These are phyloP conservation scores for Drosophila greeni DNA, from an alignment of 2,888 invertebrate genomes.

Conservation along the genomic window DNA sequence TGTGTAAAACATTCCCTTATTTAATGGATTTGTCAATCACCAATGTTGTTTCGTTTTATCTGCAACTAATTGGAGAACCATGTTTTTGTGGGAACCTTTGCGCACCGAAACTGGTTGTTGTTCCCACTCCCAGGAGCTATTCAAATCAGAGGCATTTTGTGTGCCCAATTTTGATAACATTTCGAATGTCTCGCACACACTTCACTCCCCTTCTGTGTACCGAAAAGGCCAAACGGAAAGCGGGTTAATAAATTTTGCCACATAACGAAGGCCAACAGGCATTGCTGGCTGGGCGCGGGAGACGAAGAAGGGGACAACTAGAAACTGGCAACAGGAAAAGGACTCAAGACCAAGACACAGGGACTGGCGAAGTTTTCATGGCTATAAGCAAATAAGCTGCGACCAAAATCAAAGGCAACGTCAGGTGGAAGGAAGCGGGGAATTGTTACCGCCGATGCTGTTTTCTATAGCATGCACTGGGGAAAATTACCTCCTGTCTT, in stretches of 20 bases:
- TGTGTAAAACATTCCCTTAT: constrained; percentile 20
- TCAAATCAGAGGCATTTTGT: constrained; percentile 64
- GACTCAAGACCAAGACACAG: constrained; percentile 25
- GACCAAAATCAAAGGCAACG: constrained; percentile 66
- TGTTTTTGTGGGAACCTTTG: constrained; percentile 20
- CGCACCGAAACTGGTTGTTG: constrained; percentile 57
- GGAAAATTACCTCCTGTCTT: not conserved
- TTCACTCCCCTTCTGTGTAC: not conserved
- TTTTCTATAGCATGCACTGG: constrained; percentile 31
- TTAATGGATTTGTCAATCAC: constrained; percentile 37
- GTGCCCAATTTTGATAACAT: constrained; percentile 65
- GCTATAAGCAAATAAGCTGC: constrained; percentile 71
- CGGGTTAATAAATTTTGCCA: constrained; percentile 68
- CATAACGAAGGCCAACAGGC: constrained; percentile 42
- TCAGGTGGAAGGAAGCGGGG: constrained; percentile 27
- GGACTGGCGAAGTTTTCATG: constrained; percentile 52
- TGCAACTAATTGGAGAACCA: constrained; percentile 34
- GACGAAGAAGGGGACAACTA: not conserved
- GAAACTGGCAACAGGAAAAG: constrained; percentile 30
- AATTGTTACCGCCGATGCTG: constrained; percentile 28
- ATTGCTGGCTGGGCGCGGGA: constrained; percentile 15
- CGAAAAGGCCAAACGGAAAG: constrained; percentile 28
- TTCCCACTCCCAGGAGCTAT: constrained; percentile 50
- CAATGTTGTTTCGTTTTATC: constrained; percentile 19
- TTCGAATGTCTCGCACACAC: constrained; percentile 54